Percentiles rank a stretch among this genome's conserved stretches.
phyloP scores from a whole-genome alignment of 2,797 vertebrate species.

The Parauchenoglanis punctatus region DNA sequence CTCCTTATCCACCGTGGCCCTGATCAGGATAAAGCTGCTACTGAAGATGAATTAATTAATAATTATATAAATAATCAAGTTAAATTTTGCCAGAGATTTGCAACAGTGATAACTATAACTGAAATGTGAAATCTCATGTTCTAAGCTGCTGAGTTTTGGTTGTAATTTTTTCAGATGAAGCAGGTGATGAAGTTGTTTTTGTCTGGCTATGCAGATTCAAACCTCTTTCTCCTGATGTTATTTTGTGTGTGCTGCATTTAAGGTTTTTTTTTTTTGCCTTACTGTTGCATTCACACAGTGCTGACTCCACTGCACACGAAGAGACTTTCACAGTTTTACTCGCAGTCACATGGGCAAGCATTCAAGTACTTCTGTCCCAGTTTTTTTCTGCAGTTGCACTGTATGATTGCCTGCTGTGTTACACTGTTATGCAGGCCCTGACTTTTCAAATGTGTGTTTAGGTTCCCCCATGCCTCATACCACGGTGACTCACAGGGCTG shows the following conservation, averaged over 20 bases:
- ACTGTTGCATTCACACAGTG: constrained; percentile 20
- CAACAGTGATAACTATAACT: not conserved
- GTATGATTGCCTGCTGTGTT: constrained; percentile 18
- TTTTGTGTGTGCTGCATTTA: constrained; percentile 20
- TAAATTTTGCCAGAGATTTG: not conserved
- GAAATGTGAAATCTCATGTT: constrained; percentile 3
- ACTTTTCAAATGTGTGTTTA: not conserved
- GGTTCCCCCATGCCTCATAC: not conserved
- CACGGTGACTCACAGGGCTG: not conserved
- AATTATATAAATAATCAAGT: not conserved
- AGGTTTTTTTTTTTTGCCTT: constrained; percentile 4
- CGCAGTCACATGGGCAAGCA: not conserved
- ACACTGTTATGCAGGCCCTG: not conserved
- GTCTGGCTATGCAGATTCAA: not conserved
- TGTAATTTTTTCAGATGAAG: constrained; percentile 19
- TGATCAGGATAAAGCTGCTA: not conserved
- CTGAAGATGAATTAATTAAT: constrained; percentile 1
- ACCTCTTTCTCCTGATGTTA: constrained; percentile 5
- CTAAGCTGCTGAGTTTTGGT: constrained; percentile 11
- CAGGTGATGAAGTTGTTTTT: not conserved
- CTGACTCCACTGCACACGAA: constrained; percentile 32
- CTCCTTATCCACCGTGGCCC: not conserved
- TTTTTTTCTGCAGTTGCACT: constrained; percentile 20
- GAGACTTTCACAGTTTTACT: constrained; percentile 8
- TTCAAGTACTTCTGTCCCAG: not conserved